Conservation (phyloP, 2,797 vertebrate genomes). For the Galagoides demidoff region DNA sequence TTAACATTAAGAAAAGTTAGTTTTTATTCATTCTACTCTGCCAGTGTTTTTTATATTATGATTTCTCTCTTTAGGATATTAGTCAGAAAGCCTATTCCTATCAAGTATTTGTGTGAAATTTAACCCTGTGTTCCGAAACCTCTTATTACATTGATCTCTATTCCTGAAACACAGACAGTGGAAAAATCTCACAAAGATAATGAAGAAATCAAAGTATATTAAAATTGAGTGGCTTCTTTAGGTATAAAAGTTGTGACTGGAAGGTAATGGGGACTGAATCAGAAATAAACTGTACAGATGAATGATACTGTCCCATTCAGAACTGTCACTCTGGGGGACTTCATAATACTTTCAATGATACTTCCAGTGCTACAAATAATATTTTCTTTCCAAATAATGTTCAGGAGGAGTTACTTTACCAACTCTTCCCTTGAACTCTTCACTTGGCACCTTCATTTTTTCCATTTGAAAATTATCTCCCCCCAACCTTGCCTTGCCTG, state of each 20-base stretch:
- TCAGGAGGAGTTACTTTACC: too few species aligned
- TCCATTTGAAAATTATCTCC: neutral
- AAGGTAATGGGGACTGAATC: neutral
- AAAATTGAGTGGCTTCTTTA: neutral
- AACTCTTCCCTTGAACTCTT: neutral
- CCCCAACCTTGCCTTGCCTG: neutral
- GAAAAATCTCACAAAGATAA: neutral
- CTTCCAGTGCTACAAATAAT: neutral
- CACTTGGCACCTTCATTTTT: neutral
- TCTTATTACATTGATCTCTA: neutral
- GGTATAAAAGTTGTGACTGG: neutral
- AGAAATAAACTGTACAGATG: fast-evolving
- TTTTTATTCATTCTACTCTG: neutral
- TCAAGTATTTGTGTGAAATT: neutral
- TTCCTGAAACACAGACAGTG: neutral
- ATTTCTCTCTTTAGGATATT: neutral
- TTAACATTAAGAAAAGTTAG: neutral
- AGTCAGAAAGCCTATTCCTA: neutral
- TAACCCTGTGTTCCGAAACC: neutral
- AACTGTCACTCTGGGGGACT: fast-evolving
- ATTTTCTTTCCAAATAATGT: neutral
- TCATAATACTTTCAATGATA: fast-evolving
- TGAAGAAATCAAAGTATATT: neutral
- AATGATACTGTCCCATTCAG: neutral
- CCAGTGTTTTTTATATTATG: neutral